phyloP scores from a whole-genome alignment of 2,113 vertebrate species.

The Macaca nemestrina region DNA sequence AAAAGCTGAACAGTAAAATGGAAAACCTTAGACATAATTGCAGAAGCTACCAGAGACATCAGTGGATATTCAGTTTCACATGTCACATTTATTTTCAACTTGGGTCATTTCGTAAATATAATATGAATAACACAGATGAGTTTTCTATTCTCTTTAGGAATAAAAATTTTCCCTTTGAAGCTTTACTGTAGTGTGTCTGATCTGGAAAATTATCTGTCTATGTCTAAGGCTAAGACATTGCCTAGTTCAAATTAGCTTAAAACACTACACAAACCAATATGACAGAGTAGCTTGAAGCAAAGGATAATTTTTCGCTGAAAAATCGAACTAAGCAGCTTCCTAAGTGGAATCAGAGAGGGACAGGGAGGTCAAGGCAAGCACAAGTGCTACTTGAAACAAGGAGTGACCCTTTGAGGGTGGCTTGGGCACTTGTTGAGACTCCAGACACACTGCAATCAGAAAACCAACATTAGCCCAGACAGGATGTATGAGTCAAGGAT shows the following conservation, averaged over 20 bases:
- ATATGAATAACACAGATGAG: background rate
- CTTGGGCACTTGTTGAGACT: slow-evolving; percentile 40
- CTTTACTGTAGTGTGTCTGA: background rate
- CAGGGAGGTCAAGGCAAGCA: background rate
- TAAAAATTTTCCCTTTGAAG: background rate
- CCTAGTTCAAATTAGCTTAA: background rate
- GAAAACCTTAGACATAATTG: background rate
- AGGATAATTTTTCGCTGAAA: background rate
- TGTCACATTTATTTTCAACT: background rate
- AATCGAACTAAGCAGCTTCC: background rate
- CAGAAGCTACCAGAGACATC: background rate
- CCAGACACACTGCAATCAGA: slow-evolving; percentile 74
- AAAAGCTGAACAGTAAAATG: background rate
- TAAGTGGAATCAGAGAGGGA: background rate
- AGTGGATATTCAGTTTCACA: background rate
- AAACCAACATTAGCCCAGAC: slow-evolving; percentile 81
- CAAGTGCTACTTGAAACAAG: slow-evolving; percentile 34
- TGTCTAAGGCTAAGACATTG: background rate
- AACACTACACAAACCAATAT: background rate
- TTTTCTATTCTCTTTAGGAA: background rate
- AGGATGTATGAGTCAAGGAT: slow-evolving; percentile 82
- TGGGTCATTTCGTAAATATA: background rate
- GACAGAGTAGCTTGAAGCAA: background rate
- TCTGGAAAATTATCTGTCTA: background rate
- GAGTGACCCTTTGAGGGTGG: slow-evolving; percentile 52